Conservation (phyloP, 2,113 vertebrate genomes). For the Girardinichthys multiradiatus region DNA sequence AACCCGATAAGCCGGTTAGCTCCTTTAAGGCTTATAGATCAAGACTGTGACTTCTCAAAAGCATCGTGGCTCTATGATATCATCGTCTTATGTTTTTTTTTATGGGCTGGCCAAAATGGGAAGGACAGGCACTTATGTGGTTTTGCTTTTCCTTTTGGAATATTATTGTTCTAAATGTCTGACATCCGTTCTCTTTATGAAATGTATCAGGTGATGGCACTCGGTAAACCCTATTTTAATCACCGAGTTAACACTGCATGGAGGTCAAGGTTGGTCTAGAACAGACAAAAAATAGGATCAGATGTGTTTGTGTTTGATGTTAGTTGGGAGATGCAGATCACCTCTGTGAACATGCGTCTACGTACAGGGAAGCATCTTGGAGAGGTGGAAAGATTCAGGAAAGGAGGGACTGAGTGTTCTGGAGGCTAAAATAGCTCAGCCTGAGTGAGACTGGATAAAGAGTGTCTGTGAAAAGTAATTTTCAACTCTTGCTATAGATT, state of each 20-base stretch:
- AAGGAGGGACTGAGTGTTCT: too few relatives aligned
- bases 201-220: neutral
- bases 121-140: conserved; percentile 10
- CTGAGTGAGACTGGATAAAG: too few relatives aligned
- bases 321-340: too few relatives aligned
- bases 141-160: neutral
- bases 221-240: neutral
- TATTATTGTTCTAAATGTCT: neutral
- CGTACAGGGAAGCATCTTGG: too few relatives aligned
- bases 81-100: conserved; percentile 47
- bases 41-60: conserved; percentile 40
- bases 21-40: conserved; percentile 69
- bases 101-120: conserved; percentile 21
- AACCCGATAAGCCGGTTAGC: conserved; percentile 62
- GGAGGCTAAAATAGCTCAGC: too few relatives aligned
- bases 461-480: too few relatives aligned
- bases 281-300: neutral
- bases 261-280: neutral
- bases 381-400: too few relatives aligned
- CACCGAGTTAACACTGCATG: neutral
- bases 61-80: conserved; percentile 35
- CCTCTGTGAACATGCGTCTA: too few relatives aligned
- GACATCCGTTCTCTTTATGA: neutral
- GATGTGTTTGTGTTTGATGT: neutral
- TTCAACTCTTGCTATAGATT: too few relatives aligned